Base-by-base conservation (phyloP, 2,888 invertebrate species). In the Tryphoninae sp. region DNA sequence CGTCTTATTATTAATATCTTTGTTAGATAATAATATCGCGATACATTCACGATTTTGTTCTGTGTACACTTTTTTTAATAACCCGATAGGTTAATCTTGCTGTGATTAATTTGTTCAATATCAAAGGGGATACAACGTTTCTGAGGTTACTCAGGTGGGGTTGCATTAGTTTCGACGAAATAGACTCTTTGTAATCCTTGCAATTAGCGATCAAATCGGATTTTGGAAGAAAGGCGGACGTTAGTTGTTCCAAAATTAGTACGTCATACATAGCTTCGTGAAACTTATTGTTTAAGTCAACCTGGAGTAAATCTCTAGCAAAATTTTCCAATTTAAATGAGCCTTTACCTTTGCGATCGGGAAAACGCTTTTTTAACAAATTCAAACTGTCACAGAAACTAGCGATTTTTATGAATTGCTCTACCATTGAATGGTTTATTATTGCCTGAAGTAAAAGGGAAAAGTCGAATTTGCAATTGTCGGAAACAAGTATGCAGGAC, bases 381-480 rank as follows among this genome's bases (percentile, higher is more conserved):
- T 42, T 58, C 16, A 33, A 80, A 58, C 49, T 75, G 45, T 80
- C 80, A 33, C 58, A 55, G 65, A 80, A 80, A 19, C 71, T 76
- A 55, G 71, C 69, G 49, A 80, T 68, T 8, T 49, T 76, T 23
- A 23, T 2, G 40, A 80, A 80, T 65, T 49, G n/a, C 8, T 68
- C 53, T 13, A 80, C 40, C 76, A 82, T 77, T 23, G 8, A 16
- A 26, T 80, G 64, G 51, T 59, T 75, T 23, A 72, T 64, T 33
- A 80, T 65, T 22, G 69, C 62, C 42, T 62, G 72, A 16, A 82
- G 49, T 22, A 82, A 80, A 33, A 22, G 76, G n/a, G 80, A 69
- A 19, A 61, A 49, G 42, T 82, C 82, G n/a, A 80, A 82, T 58
- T 40, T 68, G 8, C 26, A 51, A 64, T 82, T 82, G 51, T 82